Evolutionary conservation across 2,888 invertebrate species (phyloP), one percentile per base, ranked within the genome.

Genomic region (Lordiphosa fenestrarum): DNA sequence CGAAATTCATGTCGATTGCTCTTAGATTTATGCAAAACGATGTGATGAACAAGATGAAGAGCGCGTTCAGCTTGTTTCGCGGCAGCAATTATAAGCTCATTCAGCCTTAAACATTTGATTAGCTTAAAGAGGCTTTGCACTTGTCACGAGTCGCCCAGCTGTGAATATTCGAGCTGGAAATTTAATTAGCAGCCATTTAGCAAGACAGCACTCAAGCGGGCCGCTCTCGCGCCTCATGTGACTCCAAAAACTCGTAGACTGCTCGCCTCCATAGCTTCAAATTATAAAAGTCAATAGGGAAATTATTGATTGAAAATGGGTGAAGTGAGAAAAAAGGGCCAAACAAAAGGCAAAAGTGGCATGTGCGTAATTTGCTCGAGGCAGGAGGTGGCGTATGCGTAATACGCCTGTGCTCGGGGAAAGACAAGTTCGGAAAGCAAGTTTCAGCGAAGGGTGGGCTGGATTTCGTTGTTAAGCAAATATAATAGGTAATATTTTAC

Each of bases 11-110:
- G 54, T 41, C 51, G 56, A 52, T 53, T 47, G 23, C 37, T 35
- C 36, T 35, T 46, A 56, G 71, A 74, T 74, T 82, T 74, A 73
- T 75, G 59, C 48, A 40, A 53, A 60, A 73, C 66, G 62, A 57
- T 80, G 62, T 72, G 55, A 57, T 46, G 37, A 57, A 60, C 52
- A 40, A 38, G 21, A 35, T 53, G 52, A 19, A 39, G 23, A 15
- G 13, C 21, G 13, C 42, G 6, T 6, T 23, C 6, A 5, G 21
- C 13, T 33, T 2, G 13, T 35, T 33, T 35, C 19, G 4, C 15
- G 2, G 12, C 38, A 7, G 6, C 68, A 56, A 61, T 56, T 56
- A 55, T 55, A 47, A 48, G 52, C 59, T 48, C 38, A 36, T 44
- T 56, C 33, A 36, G 49, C 21, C 53, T 47, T 39, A 51, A 46